Evolutionary conservation across 2,888 invertebrate genomes (phyloP), one percentile per base, ranked within the genome.

Genomic region (Rhingia rostrata): DNA sequence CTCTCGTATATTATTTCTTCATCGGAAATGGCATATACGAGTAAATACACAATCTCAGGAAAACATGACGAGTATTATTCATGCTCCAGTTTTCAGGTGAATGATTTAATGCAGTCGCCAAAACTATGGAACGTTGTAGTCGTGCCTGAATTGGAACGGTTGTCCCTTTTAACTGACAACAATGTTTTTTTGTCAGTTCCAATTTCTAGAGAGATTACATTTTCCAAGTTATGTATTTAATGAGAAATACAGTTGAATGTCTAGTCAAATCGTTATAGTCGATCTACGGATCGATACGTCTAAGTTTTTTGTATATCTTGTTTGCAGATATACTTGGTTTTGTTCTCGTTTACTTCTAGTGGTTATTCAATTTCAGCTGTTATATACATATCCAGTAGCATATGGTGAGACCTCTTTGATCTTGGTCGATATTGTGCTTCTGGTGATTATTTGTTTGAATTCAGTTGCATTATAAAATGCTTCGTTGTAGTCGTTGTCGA

Each of bases 31-130:
- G 12, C 58, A 60, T 64, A 58, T 72, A 58, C 14, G 41, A 78
- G 77, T 45, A 63, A 70, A 54, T 54, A 58, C 37, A 64, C 61
- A 73, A 60, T 58, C 51, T 66, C 63, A 58, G 49, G 60, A 51
- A 60, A 33, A 60, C 64, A 79, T 56, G 70, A 47, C 14, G 72
- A 67, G 45, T 49, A 60, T 74, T 80, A 73, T 74, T 67, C 54
- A 74, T 67, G 74, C 61, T 74, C 74, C 54, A 80, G 66, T 73
- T 74, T 67, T 74, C 74, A 60, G 60, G 78, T 72, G 78, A 72
- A 72, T 77, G 67, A 69, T 75, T 75, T 60, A 60, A 77, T 61
- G 61, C 45, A 66, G 61, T 61, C 61, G n/a, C 61, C 43, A 37
- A 78, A 78, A 58, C 64, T 32, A 51, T 77, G 47, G 22, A 61